phyloP scores from a whole-genome alignment of 2,113 vertebrate species.

The Ceyx cyanopectus region DNA sequence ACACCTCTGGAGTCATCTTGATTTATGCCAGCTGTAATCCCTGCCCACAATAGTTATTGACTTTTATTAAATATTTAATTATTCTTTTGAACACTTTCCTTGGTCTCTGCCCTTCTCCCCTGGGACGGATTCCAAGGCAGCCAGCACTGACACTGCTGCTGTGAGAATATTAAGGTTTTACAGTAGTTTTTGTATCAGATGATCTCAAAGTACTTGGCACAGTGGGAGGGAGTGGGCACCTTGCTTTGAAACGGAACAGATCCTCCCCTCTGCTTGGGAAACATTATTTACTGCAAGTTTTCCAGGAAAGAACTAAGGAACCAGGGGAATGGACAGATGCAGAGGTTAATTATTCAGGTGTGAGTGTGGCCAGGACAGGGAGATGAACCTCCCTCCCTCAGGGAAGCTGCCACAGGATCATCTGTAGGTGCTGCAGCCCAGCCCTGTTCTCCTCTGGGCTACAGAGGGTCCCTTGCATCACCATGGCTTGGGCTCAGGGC shows the following conservation, averaged over 20 bases:
- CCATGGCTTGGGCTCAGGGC: accelerated
- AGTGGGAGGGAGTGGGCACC: background rate
- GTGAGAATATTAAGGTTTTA: slow-evolving; percentile 17
- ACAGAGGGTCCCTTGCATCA: too few relatives aligned
- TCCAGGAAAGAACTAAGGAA: background rate
- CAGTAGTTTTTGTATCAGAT: background rate
- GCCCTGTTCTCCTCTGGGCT: accelerated
- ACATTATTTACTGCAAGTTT: background rate
- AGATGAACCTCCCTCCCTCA: background rate
- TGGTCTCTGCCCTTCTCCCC: slow-evolving; percentile 52
- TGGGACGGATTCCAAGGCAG: background rate
- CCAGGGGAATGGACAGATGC: background rate
- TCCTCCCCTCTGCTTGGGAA: background rate
- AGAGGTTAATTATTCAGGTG: background rate
- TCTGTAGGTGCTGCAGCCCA: background rate
- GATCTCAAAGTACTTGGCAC: background rate
- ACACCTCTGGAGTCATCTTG: background rate
- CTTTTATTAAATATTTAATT: slow-evolving; percentile 64
- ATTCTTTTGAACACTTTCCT: slow-evolving; percentile 26
- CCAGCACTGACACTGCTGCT: background rate
- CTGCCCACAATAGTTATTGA: background rate
- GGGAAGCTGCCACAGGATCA: accelerated
- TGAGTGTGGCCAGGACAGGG: background rate
- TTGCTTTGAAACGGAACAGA: accelerated
- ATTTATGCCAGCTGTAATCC: background rate